Base-by-base conservation (phyloP, 2,113 vertebrate genomes). In the Coryphaenoides rupestris region DNA sequence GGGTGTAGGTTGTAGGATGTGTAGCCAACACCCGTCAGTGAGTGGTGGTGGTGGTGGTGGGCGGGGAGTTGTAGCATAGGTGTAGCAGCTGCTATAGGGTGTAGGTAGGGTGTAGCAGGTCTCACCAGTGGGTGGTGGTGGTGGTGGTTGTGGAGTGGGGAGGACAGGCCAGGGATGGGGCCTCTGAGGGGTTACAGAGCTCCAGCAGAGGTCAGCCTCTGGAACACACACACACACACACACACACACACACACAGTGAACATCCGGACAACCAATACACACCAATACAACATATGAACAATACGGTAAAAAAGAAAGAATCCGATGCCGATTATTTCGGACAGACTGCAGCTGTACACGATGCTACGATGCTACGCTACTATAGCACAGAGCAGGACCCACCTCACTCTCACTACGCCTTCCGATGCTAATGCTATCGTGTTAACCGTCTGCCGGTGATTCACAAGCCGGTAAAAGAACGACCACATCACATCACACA, bases 81-180 rank as follows among this genome's bases (percentile, higher is more conserved):
- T 6, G 40, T 13, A 45, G 40, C 40, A 45, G 40, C 26, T n/a
- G n/a, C n/a, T n/a, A n/a, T n/a, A 10, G 33, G 47, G n/a, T n/a
- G 15, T 50, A 49, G 2, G 2, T 49, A n/a, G n/a, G 47, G 47
- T 17, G 47, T n/a, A 50, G 47, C 47, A 50, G 47, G 26, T 40
- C 75, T 81, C 74, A 91, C 89, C 80, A 85, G 78, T 67, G 72
- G 80, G 72, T 75, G 65, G 73, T 69, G 78, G 72, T 9, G 74
- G 68, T 79, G 65, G 76, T 75, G 67, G 10, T 58, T 69, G 73
- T 70, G 81, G 76, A 75, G 71, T 74, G 81, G 79, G 79, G 80
- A 83, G 83, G 80, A 83, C 88, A 60, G 72, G 80, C 86, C 82
- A 83, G 86, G 85, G 75, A 78, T 84, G 79, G 78, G 82, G 78